These are phyloP conservation scores for Coremacera marginata DNA, from an alignment of 2,888 invertebrate genomes.

Conservation along the genomic window DNA sequence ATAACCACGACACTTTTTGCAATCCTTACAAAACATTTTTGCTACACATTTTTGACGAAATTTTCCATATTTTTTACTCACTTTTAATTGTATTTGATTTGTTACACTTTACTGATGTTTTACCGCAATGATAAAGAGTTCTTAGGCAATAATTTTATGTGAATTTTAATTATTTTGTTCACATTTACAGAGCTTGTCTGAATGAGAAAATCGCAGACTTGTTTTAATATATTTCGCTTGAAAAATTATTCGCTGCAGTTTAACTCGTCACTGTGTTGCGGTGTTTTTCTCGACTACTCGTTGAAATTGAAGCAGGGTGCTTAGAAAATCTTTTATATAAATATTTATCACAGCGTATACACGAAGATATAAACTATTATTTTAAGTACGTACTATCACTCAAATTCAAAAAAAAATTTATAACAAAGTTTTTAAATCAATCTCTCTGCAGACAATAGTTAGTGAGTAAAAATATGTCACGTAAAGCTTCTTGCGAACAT, in stretches of 20 bases:
- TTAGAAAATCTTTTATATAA: too few relatives aligned
- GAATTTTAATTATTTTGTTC: neutral
- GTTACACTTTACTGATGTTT: neutral
- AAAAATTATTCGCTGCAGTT: constrained; percentile 1
- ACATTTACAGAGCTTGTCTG: neutral
- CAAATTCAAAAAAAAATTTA: too few relatives aligned
- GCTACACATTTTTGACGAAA: neutral
- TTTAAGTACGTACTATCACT: too few relatives aligned
- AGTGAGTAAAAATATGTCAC: too few relatives aligned
- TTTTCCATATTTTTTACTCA: neutral
- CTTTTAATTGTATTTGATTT: neutral
- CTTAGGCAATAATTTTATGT: neutral
- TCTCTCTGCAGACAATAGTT: too few relatives aligned
- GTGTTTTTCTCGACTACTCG: too few relatives aligned
- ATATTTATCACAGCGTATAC: too few relatives aligned
- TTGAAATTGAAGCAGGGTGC: too few relatives aligned
- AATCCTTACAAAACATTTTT: constrained; percentile 18
- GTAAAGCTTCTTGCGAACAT: too few relatives aligned
- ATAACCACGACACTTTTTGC: constrained; percentile 39
- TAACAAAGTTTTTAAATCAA: too few relatives aligned
- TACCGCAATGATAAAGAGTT: neutral
- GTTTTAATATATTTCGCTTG: neutral
- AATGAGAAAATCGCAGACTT: constrained; percentile 26
- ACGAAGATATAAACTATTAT: too few relatives aligned
- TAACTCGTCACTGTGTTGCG: neutral